phyloP scores from a whole-genome alignment of 2,797 vertebrate species.

The Sebastes taczanowskii region DNA sequence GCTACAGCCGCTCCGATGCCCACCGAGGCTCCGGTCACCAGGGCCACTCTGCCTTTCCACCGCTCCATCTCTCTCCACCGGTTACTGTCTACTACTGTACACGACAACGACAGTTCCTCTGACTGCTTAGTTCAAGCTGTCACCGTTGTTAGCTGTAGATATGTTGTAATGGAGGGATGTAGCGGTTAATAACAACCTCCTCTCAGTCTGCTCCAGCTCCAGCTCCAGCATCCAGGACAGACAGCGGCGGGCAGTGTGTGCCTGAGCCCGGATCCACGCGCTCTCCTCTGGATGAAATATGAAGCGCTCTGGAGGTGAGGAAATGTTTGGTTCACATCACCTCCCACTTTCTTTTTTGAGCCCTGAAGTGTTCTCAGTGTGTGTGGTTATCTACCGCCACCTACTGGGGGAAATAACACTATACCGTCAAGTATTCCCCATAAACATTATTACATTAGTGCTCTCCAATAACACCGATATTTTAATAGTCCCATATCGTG shows the following conservation, averaged over 20 bases:
- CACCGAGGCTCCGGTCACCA: slow-evolving; percentile 94
- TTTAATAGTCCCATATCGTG: too few species aligned
- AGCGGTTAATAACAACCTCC: slow-evolving; percentile 10
- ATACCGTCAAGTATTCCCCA: not conserved
- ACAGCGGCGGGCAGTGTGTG: slow-evolving; percentile 37
- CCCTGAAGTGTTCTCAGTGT: not conserved
- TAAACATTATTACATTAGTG: not conserved
- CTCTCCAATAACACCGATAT: too few species aligned
- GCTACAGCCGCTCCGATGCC: slow-evolving; percentile 94
- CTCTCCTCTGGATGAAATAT: slow-evolving; percentile 71
- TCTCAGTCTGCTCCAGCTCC: slow-evolving; percentile 7
- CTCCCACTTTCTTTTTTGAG: slow-evolving; percentile 63
- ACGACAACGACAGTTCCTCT: not conserved
- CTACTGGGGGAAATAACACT: slow-evolving; percentile 36
- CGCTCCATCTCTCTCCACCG: slow-evolving; percentile 86
- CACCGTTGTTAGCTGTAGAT: not conserved
- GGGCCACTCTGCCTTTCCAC: slow-evolving; percentile 92
- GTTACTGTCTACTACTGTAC: not conserved
- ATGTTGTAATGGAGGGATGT: slow-evolving; percentile 28
- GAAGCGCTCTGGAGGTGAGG: slow-evolving; percentile 44
- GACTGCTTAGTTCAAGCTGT: not conserved
- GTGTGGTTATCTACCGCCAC: slow-evolving; percentile 14
- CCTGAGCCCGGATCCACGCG: slow-evolving; percentile 66
- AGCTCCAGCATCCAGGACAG: slow-evolving; percentile 66
- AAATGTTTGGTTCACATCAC: slow-evolving; percentile 62